These are phyloP conservation scores for Alviniconcha marisindica DNA, from an alignment of 1,140 invertebrate species.

Conservation along the genomic window DNA sequence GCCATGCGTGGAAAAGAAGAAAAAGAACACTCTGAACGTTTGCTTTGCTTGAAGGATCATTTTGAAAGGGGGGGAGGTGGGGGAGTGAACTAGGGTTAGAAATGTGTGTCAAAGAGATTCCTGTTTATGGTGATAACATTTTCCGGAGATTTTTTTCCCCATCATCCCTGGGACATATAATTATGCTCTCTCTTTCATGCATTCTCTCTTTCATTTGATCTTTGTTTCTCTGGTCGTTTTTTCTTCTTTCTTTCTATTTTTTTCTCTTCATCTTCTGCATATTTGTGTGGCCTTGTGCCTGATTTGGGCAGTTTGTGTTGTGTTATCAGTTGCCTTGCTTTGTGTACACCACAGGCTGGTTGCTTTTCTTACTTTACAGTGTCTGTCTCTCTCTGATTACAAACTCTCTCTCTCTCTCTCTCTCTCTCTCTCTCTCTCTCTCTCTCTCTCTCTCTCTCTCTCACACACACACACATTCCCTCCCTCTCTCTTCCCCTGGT, in stretches of 20 bases:
- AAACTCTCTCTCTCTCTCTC: constrained; percentile 26
- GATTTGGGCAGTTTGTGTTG: no score
- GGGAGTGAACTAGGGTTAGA: background rate
- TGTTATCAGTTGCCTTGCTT: no score
- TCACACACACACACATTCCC: constrained; percentile 36
- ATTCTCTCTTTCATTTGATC: no score
- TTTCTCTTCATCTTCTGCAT: no score
- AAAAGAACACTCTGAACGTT: background rate
- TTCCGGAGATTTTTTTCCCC: background rate
- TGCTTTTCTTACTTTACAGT: background rate
- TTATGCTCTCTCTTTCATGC: no score
- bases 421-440: constrained; percentile 34
- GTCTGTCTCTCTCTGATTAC: background rate
- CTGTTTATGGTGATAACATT: background rate
- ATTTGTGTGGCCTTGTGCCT: no score
- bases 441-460: constrained; percentile 33
- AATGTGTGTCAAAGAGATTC: no score
- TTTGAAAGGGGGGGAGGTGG: background rate
- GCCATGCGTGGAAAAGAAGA: background rate
- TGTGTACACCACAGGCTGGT: no score
- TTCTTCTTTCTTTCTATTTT: no score
- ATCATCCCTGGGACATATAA: no score
- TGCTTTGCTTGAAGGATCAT: background rate
- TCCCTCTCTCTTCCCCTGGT: constrained; percentile 37
- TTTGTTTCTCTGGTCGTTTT: no score